Base-by-base conservation (phyloP, 2,888 invertebrate genomes). In the Dendrolimus pini region DNA sequence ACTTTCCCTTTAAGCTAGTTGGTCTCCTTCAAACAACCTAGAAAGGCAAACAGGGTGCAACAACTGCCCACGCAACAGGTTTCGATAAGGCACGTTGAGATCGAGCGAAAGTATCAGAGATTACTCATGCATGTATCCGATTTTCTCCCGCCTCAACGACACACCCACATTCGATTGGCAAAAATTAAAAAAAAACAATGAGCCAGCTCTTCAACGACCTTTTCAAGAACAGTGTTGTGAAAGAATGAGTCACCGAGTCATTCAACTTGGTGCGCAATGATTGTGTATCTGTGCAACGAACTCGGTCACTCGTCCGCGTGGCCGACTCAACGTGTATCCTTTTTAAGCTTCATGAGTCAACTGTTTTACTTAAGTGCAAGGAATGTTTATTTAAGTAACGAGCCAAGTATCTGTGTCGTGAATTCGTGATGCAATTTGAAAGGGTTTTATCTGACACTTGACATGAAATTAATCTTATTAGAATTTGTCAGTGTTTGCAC, bases 161-260 rank as follows among this genome's bases (percentile, higher is more conserved):
- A 57, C 8, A 41, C 55, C 52, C 52, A 61, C 54, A 41, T 59
- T 60, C 59, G 60, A 56, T 54, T 53, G 60, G 57, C 59, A 58
- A 63, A 64, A 64, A 64, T 59, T 59, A 66, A 74, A 72, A 73
- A n/a, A 70, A 75, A 72, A 71, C 74, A 74, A 72, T 75, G 75
- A 73, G 72, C 67, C 68, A 68, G 70, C 67, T 70, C 67, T 69
- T 61, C 68, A 71, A 70, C 75, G 83, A 83, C 85, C 87, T 86
- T 85, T 82, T 67, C 77, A 84, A 83, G 83, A 80, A 80, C 78
- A 71, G 71, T 71, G 77, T 81, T 78, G 77, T 75, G 77, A 80
- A 80, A 80, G 75, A 76, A 59, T 85, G 85, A 85, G 65, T 85
- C 85, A 86, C 62, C 63, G 62, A 85, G 87, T 86, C 87, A 82